A percentile compares a stretch with the other conserved stretches of the same genome.
Conservation (phyloP, 2,113 vertebrate genomes). For the Antechinus flavipes region DNA sequence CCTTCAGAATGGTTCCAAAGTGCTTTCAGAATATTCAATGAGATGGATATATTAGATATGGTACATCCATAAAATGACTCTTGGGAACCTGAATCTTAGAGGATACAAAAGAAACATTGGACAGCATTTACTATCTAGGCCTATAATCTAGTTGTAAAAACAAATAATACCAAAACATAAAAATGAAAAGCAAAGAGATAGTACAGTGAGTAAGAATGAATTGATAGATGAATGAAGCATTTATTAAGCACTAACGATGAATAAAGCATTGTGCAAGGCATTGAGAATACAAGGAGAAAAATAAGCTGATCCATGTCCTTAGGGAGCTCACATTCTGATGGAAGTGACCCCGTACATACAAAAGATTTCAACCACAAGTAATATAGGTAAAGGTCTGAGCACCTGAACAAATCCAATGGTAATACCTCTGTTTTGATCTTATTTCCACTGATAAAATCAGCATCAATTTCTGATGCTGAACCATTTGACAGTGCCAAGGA, state of each 20-base stretch:
- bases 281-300: not conserved
- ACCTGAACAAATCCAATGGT: not conserved
- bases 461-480: not conserved
- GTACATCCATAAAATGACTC: conserved; percentile 27
- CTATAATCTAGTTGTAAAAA: not conserved
- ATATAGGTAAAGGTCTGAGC: not conserved
- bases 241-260: not conserved
- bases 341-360: not conserved
- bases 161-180: not conserved
- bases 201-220: not conserved
- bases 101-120: not conserved
- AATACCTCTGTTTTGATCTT: not conserved
- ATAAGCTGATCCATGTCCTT: not conserved
- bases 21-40: not conserved
- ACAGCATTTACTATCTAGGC: not conserved
- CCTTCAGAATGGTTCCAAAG: conserved; percentile 31
- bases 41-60: not conserved
- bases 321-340: conserved; percentile 5
- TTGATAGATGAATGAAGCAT: not conserved
- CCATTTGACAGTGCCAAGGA: not conserved
- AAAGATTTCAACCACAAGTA: not conserved
- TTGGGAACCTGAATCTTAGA: not conserved
- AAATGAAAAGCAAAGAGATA: not conserved
- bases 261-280: not conserved
- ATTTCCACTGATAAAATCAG: not conserved